Conservation (phyloP, 92 coral and sea anemone genomes). For the Virgularia gustaviana region DNA sequence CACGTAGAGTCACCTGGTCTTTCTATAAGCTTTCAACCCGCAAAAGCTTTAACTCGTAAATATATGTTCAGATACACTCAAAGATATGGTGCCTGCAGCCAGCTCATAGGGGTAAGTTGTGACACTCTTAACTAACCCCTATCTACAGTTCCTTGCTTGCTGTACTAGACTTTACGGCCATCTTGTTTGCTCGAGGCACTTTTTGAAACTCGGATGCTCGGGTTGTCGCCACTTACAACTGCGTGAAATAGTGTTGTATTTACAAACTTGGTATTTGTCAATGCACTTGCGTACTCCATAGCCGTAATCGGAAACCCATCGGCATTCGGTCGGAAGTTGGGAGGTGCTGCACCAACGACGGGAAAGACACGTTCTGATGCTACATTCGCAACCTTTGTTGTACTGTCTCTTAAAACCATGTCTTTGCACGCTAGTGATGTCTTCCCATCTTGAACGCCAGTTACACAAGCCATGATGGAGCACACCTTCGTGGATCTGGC, state of each 20-base stretch:
- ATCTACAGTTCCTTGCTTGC: neutral
- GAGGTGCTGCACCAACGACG: slow-evolving; percentile 52
- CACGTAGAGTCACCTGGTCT: too few relatives aligned
- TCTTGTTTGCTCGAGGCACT: slow-evolving; percentile 37
- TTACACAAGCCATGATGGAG: slow-evolving; percentile 72
- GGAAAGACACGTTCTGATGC: slow-evolving; percentile 67
- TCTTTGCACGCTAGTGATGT: slow-evolving; percentile 68
- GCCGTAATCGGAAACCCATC: slow-evolving; percentile 48
- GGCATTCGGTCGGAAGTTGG: slow-evolving; percentile 24
- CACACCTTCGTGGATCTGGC: slow-evolving; percentile 61
- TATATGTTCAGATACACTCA: too few relatives aligned
- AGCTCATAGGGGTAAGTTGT: too few relatives aligned
- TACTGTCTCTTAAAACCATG: slow-evolving; percentile 77
- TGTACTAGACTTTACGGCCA: slow-evolving; percentile 34
- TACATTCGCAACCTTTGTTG: slow-evolving; percentile 73
- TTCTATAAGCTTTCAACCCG: too few relatives aligned
- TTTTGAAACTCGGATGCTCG: slow-evolving; percentile 41
- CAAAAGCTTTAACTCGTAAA: too few relatives aligned
- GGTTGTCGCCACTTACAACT: slow-evolving; percentile 46
- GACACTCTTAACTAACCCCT: neutral
- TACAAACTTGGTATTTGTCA: slow-evolving; percentile 65
- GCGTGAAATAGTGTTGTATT: slow-evolving; percentile 40
- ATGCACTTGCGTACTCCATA: slow-evolving; percentile 47
- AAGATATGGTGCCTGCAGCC: too few relatives aligned
- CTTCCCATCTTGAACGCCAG: slow-evolving; percentile 73